phyloP scores from a whole-genome alignment of 2,888 invertebrate species.

The Schizaphis graminum region DNA sequence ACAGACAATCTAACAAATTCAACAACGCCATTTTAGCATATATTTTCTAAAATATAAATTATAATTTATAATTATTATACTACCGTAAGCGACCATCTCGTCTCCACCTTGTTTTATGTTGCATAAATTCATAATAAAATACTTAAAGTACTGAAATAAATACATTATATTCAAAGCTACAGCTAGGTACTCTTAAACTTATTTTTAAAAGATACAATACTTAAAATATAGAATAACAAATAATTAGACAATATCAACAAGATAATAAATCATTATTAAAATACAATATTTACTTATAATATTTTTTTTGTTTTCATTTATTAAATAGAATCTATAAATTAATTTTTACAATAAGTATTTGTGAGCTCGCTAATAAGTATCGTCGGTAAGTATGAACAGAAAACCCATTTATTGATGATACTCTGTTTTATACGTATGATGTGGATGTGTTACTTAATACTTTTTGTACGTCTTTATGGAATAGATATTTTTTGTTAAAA shows the following conservation, averaged over 20 bases:
- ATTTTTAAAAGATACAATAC: not conserved
- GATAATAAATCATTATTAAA: not conserved
- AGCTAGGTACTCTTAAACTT: not conserved
- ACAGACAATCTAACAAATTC: slow-evolving; percentile 30
- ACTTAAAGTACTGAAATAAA: not conserved
- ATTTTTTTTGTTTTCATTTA: not conserved
- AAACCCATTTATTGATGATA: no score
- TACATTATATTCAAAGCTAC: no score
- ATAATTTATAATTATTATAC: slow-evolving; percentile 18
- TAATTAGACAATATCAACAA: not conserved
- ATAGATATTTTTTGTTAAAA: not conserved
- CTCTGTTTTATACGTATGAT: not conserved
- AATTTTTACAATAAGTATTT: no score
- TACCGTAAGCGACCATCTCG: not conserved
- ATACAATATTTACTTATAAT: not conserved
- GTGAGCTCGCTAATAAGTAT: no score
- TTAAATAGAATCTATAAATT: no score
- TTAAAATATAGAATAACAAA: not conserved
- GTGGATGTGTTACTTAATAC: not conserved
- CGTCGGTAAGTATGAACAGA: no score
- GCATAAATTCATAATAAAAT: not conserved
- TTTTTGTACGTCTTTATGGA: not conserved
- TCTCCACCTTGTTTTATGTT: not conserved
- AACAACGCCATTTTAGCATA: not conserved
- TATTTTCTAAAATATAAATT: not conserved